These are phyloP conservation scores for Rafetus swinhoei DNA, from an alignment of 2,113 vertebrate genomes.

Conservation along the genomic window DNA sequence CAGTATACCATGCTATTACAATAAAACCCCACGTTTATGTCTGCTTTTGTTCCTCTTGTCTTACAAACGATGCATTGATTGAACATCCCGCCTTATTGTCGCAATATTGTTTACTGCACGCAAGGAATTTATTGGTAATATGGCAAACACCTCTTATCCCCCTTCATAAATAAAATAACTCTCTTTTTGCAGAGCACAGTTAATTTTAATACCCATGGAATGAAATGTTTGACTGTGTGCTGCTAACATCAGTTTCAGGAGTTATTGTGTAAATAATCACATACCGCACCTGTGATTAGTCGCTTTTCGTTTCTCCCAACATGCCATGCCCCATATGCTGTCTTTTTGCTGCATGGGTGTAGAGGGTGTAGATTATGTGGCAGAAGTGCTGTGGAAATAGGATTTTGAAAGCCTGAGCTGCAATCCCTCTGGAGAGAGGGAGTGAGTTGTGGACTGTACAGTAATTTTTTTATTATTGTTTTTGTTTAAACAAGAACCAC, in stretches of 20 bases:
- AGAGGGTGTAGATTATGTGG: background rate
- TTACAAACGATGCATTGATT: background rate
- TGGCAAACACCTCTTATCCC: background rate
- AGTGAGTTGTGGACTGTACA: background rate
- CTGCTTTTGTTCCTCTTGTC: background rate
- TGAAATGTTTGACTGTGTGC: background rate
- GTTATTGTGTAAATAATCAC: background rate
- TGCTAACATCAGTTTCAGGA: background rate
- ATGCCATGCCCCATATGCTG: background rate
- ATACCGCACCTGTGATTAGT: background rate
- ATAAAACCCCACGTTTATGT: background rate
- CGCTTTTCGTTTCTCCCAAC: background rate
- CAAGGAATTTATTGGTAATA: background rate
- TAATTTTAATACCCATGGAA: background rate
- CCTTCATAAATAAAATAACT: conserved; percentile 5
- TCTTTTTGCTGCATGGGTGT: rapidly evolving
- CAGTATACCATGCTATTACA: background rate
- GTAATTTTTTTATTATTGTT: background rate
- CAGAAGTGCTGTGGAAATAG: background rate
- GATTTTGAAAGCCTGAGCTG: background rate
- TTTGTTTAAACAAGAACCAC: background rate
- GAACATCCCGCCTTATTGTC: background rate
- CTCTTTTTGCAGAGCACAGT: background rate
- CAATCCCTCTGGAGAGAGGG: background rate
- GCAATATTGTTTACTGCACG: background rate